Base-by-base conservation (phyloP, 2,113 vertebrate genomes). In the Polypterus bichir region DNA sequence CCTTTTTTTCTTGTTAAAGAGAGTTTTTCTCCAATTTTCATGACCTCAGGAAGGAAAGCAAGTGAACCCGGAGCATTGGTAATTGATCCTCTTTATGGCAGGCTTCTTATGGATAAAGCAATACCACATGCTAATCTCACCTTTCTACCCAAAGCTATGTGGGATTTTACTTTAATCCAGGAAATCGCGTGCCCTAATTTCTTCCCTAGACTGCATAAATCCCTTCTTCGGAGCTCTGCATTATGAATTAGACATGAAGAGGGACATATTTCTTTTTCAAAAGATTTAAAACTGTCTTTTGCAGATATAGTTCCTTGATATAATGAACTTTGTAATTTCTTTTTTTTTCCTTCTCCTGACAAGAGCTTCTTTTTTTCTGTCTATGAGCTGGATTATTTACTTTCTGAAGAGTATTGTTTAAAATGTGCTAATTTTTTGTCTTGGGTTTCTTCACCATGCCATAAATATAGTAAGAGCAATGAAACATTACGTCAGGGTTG, bases 201-300 rank as follows among this genome's bases (percentile, higher is more conserved):
- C 56, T 58, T 58, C 56, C 56, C 56, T 58, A 45, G 56, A 58
- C 56, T 58, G 56, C 56, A 45, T n/a, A 58, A 58, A 58, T 58
- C 56, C 56, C 56, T 3, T 27, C 3, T 58, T 58, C n/a, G 56
- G 46, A 58, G 56, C 56, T 58, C 56, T 45, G 2, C 46, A 58
- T 58, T 45, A 58, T 58, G 46, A 58, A 58, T 58, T 58, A 58
- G 56, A 58, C 56, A 58, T 58, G 56, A 58, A 58, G 56, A 58
- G 56, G 56, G 56, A 58, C 27, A 58, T 58, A 58, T 58, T 46
- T 52, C 51, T 11, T 3, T 53, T 54, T 59, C 47, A 51, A 60
- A n/a, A 47, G 44, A 45, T 52, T 7, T 44, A 9, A 49, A 44
- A 48, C 52, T 48, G 52, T 55, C 48, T 44, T 52, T 57, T 5